phyloP scores from a whole-genome alignment of 2,113 vertebrate genomes.

The Castor canadensis region DNA sequence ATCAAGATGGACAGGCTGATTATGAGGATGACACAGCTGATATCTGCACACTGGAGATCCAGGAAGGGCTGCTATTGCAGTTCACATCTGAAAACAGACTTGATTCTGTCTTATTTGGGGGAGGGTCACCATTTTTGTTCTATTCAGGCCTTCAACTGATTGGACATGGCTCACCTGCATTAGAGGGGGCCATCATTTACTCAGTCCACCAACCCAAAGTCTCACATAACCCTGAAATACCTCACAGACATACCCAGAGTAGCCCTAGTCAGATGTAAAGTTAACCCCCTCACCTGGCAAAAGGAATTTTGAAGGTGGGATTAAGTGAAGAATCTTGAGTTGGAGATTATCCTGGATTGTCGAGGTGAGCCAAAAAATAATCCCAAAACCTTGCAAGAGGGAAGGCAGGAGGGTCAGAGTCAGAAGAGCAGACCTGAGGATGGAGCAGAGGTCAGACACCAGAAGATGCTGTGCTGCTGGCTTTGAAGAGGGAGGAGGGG shows the following conservation, averaged over 20 bases:
- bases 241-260: background rate
- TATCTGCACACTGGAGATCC: background rate
- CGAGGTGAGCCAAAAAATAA: rapidly evolving
- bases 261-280: background rate
- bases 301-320: background rate
- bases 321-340: rapidly evolving
- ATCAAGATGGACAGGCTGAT: no score
- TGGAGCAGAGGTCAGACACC: background rate
- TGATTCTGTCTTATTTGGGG: background rate
- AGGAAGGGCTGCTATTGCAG: background rate
- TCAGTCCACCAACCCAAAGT: background rate
- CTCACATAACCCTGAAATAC: background rate
- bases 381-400: background rate
- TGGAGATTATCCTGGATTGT: no score
- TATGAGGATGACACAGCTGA: no score
- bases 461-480: rapidly evolving
- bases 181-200: no score
- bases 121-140: background rate
- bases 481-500: background rate
- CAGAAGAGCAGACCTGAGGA: rapidly evolving
- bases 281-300: background rate
- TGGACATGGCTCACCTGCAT: background rate
- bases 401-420: no score
- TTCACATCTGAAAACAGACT: background rate
- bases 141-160: background rate